phyloP scores from a whole-genome alignment of 2,113 vertebrate genomes.

The Machaerirhynchus nigripectus region DNA sequence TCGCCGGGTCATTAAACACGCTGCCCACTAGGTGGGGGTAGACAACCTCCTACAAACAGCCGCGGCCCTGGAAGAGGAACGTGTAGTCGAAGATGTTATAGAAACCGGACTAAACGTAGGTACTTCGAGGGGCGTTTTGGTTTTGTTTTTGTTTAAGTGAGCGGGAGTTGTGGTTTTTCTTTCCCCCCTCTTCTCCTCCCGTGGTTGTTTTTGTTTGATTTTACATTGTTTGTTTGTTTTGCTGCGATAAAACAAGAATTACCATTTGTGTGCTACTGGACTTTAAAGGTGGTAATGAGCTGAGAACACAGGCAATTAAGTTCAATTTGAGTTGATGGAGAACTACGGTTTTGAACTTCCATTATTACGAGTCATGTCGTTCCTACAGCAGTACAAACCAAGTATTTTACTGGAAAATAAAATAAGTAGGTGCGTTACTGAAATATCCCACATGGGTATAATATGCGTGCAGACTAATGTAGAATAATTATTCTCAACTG shows the following conservation, averaged over 20 bases:
- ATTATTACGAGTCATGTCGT: neutral
- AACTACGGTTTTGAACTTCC: neutral
- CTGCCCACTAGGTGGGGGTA: constrained; percentile 73
- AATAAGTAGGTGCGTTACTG: neutral
- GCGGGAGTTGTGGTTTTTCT: neutral
- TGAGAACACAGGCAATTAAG: neutral
- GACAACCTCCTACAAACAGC: neutral
- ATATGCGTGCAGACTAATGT: neutral
- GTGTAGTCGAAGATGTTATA: accelerated
- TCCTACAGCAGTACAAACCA: neutral
- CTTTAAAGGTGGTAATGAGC: constrained; percentile 20
- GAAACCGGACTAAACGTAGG: neutral
- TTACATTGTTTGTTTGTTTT: neutral
- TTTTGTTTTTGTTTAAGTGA: neutral
- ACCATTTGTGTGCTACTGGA: constrained; percentile 32
- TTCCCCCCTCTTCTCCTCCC: neutral
- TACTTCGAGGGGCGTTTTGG: accelerated
- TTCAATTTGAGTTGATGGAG: neutral
- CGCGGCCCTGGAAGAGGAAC: accelerated
- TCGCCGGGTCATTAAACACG: neutral
- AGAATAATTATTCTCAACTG: neutral
- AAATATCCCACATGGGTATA: neutral
- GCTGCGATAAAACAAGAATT: neutral
- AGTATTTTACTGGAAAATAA: neutral
- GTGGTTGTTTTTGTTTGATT: neutral